Evolutionary conservation across 2,797 vertebrate species (phyloP).

Genomic region (Cynodonichthys magdalenae): DNA sequence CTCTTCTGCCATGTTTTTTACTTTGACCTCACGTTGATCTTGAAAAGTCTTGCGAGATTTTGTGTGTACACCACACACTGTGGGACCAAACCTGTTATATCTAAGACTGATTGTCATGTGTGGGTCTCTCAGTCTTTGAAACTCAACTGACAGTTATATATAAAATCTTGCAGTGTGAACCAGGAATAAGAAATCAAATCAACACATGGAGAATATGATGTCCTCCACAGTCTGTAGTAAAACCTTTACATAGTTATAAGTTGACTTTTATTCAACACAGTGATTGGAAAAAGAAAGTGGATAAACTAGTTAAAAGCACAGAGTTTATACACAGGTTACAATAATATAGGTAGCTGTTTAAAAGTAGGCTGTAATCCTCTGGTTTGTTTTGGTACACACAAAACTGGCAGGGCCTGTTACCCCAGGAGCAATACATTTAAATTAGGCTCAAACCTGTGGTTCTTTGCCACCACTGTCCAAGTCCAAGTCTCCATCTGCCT

Average conservation of each 20-base stretch:
- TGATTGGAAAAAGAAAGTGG: neutral
- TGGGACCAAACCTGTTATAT: too few species aligned
- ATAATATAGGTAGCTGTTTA: conserved; percentile 3
- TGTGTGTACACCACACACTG: too few species aligned
- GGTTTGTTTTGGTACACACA: neutral
- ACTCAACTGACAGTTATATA: too few species aligned
- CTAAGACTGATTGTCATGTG: too few species aligned
- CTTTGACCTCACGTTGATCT: too few species aligned
- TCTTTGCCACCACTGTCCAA: conserved; percentile 80
- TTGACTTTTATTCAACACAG: neutral
- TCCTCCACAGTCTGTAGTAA: neutral
- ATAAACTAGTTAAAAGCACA: neutral
- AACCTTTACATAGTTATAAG: neutral
- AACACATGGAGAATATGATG: neutral
- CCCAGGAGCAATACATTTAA: neutral
- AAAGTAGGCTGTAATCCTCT: neutral
- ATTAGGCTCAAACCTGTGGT: conserved; percentile 81
- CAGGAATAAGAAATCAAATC: neutral
- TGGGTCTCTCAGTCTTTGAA: too few species aligned
- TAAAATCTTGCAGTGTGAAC: neutral
- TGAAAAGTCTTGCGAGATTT: too few species aligned
- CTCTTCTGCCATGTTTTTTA: too few species aligned
- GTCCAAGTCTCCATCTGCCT: conserved; percentile 87
- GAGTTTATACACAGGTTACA: neutral
- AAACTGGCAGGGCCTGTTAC: neutral